Evolutionary conservation across 92 coral and sea anemone genomes (phyloP).

Genomic region (Actinernus sp.): DNA sequence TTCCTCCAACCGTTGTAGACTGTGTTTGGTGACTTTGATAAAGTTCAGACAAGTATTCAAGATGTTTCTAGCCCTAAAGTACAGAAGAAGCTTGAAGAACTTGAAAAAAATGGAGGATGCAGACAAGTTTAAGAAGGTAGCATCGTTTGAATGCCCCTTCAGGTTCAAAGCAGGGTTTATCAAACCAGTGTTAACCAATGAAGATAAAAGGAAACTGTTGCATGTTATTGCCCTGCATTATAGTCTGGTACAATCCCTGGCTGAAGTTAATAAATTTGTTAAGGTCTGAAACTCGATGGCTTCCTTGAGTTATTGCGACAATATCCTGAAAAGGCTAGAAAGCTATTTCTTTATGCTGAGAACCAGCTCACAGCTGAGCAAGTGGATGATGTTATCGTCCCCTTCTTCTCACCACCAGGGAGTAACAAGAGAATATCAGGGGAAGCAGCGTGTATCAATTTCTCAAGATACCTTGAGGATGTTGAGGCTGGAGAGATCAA

Average conservation of each 20-base stretch:
- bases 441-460: slow-evolving; percentile 26
- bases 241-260: too few species aligned
- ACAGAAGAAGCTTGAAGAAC: slow-evolving; percentile 12
- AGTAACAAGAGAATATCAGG: slow-evolving; percentile 27
- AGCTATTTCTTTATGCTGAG: slow-evolving; percentile 17
- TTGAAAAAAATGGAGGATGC: slow-evolving; percentile 16
- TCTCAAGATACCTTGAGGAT: slow-evolving; percentile 38
- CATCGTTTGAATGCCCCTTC: slow-evolving; percentile 32
- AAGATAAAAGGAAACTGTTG: slow-evolving; percentile 31
- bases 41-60: slow-evolving; percentile 8
- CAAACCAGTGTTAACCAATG: slow-evolving; percentile 18
- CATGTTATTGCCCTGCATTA: slow-evolving; percentile 43
- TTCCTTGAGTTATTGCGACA: too few species aligned
- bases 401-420: slow-evolving; percentile 21
- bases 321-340: too few species aligned
- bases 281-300: too few species aligned
- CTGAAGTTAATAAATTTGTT: too few species aligned
- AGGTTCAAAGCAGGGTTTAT: slow-evolving; percentile 37
- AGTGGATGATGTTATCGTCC: slow-evolving; percentile 17
- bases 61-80: slow-evolving; percentile 29
- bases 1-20: slow-evolving; percentile 32
- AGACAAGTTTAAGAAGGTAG: slow-evolving; percentile 6
- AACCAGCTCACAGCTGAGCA: slow-evolving; percentile 43
- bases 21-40: slow-evolving; percentile 20
- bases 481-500: slow-evolving; percentile 25